A percentile compares a stretch with the other conserved stretches of the same genome.
Evolutionary conservation across 2,113 vertebrate genomes (phyloP).

Genomic region (Eretmochelys imbricata): DNA sequence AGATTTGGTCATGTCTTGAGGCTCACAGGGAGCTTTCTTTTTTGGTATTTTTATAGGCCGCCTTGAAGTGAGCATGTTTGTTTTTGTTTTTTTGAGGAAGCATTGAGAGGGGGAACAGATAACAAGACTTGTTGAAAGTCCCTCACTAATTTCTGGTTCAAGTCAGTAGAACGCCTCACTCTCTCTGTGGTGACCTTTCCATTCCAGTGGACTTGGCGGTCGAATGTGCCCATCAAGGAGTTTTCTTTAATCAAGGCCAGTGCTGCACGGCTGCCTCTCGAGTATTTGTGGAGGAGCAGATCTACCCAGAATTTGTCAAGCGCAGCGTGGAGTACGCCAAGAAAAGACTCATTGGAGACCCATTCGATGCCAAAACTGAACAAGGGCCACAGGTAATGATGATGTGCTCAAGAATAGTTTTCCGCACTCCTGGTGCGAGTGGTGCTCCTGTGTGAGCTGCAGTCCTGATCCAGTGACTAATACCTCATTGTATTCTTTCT

Average conservation of each 20-base stretch:
- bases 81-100: not conserved
- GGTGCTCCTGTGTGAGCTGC: constrained; percentile 45
- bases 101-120: not conserved
- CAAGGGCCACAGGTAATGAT: constrained; percentile 92
- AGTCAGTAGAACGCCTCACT: not conserved
- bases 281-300: constrained; percentile 90
- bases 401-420: constrained; percentile 24
- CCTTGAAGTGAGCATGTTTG: not conserved
- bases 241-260: constrained; percentile 97
- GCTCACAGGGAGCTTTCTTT: not conserved
- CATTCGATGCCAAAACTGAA: constrained; percentile 88
- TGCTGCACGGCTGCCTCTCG: constrained; percentile 93
- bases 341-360: constrained; percentile 88
- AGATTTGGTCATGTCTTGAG: not conserved
- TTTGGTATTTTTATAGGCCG: not conserved
- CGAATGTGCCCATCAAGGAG: constrained; percentile 92
- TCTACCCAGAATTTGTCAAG: constrained; percentile 90
- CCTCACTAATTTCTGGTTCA: not conserved
- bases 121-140: too few relatives aligned
- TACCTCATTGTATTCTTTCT: constrained; percentile 59
- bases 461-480: constrained; percentile 51
- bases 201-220: constrained; percentile 92
- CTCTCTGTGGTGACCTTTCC: constrained; percentile 34
- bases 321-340: constrained; percentile 88
- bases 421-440: constrained; percentile 56